Percentiles rank a stretch among this genome's conserved stretches.
Evolutionary conservation across 1,140 invertebrate species (phyloP).

Genomic region (Trichogramma pretiosum): DNA sequence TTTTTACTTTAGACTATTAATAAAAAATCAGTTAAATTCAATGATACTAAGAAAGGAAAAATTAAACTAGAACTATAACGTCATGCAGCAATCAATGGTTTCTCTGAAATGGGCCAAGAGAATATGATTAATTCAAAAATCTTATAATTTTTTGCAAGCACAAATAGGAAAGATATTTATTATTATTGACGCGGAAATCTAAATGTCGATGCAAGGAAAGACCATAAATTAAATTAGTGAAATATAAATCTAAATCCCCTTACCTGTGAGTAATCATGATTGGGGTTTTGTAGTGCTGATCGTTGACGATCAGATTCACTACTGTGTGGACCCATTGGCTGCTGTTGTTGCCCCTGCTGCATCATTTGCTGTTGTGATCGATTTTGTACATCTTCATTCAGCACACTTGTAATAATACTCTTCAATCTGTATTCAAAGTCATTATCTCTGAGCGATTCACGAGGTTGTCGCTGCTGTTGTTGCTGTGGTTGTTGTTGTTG

Average conservation of each 20-base stretch:
- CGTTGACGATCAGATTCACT: conserved; percentile 41
- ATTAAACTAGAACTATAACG: too few relatives aligned
- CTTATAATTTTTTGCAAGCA: too few relatives aligned
- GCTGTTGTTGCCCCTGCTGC: conserved; percentile 27
- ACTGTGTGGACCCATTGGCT: conserved; percentile 25
- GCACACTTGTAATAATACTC: conserved; percentile 80
- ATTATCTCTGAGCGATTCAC: conserved; percentile 72
- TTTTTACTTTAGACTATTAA: too few relatives aligned
- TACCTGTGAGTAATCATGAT: conserved; percentile 50
- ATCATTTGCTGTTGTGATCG: conserved; percentile 41
- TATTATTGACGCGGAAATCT: too few relatives aligned
- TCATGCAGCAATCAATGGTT: too few relatives aligned
- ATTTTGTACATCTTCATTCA: conserved; percentile 73
- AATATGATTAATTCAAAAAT: too few relatives aligned
- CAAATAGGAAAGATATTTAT: too few relatives aligned
- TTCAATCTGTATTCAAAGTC: conserved; percentile 88
- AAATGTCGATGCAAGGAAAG: too few relatives aligned
- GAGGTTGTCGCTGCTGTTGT: conserved; percentile 22
- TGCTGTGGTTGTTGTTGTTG: conserved; percentile 34
- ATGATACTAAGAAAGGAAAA: too few relatives aligned
- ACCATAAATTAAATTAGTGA: conserved; percentile 7
- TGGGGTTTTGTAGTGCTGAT: conserved; percentile 31
- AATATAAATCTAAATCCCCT: conserved; percentile 4
- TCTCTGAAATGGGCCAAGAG: too few relatives aligned
- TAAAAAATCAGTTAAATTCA: too few relatives aligned